Evolutionary conservation across 2,113 vertebrate genomes (phyloP).

Genomic region (Eolophus roseicapilla): DNA sequence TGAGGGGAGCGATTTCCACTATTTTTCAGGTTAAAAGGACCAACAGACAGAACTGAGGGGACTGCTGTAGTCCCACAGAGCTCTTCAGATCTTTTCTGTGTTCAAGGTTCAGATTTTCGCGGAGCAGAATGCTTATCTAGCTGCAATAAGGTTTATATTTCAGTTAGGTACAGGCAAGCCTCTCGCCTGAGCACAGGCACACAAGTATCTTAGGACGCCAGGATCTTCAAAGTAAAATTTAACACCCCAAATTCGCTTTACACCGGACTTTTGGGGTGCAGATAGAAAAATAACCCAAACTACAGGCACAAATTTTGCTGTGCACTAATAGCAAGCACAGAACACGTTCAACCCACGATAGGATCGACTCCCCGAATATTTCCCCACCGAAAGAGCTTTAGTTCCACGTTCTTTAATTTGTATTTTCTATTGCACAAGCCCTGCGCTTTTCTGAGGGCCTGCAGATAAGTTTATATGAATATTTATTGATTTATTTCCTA

Average conservation of each 20-base stretch:
- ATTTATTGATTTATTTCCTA: constrained; percentile 84
- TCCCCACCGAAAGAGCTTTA: neutral
- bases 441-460: constrained; percentile 35
- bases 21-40: neutral
- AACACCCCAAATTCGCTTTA: neutral
- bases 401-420: constrained; percentile 7
- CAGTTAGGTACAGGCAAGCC: neutral
- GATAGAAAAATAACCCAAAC: neutral
- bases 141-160: neutral
- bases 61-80: neutral
- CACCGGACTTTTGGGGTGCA: neutral
- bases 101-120: neutral
- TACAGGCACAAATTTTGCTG: neutral
- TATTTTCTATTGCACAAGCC: constrained; percentile 20
- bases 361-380: neutral
- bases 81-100: neutral
- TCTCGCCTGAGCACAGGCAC: neutral
- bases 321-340: neutral
- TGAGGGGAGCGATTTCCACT: neutral
- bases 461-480: constrained; percentile 76
- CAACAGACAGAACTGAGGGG: neutral
- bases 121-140: neutral
- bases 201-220: neutral
- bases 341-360: neutral
- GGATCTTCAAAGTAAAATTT: neutral